Conservation (phyloP, 2,888 invertebrate genomes). For the Andrena dorsata region DNA sequence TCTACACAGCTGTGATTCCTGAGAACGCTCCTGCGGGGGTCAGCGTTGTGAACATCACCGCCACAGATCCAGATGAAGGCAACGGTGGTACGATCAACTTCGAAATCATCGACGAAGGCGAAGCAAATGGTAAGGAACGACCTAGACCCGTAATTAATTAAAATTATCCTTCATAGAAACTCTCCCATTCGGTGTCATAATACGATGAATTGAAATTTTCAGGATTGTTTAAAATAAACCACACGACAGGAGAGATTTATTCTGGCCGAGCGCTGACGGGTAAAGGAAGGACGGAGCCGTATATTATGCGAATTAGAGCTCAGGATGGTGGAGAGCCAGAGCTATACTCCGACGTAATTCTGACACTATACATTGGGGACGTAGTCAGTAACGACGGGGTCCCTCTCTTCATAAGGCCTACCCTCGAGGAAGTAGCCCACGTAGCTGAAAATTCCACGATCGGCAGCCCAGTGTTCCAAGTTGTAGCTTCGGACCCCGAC, state of each 20-base stretch:
- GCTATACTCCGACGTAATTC: slow-evolving; percentile 87
- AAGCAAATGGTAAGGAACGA: slow-evolving; percentile 88
- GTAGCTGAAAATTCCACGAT: slow-evolving; percentile 91
- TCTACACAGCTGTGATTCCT: slow-evolving; percentile 91
- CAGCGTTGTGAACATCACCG: slow-evolving; percentile 89
- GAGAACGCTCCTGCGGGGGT: slow-evolving; percentile 90
- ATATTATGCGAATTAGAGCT: slow-evolving; percentile 89
- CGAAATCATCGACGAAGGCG: slow-evolving; percentile 90
- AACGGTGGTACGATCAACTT: slow-evolving; percentile 90
- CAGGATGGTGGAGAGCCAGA: slow-evolving; percentile 89
- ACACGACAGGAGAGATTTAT: slow-evolving; percentile 89
- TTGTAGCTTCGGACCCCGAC: slow-evolving; percentile 92
- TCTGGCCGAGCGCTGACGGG: slow-evolving; percentile 90
- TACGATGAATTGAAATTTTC: slow-evolving; percentile 24
- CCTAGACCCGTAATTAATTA: not conserved
- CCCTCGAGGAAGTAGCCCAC: slow-evolving; percentile 89
- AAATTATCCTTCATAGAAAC: not conserved
- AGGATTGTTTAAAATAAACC: slow-evolving; percentile 90
- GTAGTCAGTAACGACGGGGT: slow-evolving; percentile 93
- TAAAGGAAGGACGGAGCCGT: slow-evolving; percentile 91
- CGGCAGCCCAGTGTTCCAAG: slow-evolving; percentile 91
- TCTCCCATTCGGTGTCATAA: not conserved
- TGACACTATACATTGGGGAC: slow-evolving; percentile 91
- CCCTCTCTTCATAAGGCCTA: slow-evolving; percentile 90
- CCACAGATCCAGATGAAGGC: slow-evolving; percentile 92